These are phyloP conservation scores for Philopedon plagiatum DNA, from an alignment of 2,888 invertebrate genomes.

Conservation along the genomic window DNA sequence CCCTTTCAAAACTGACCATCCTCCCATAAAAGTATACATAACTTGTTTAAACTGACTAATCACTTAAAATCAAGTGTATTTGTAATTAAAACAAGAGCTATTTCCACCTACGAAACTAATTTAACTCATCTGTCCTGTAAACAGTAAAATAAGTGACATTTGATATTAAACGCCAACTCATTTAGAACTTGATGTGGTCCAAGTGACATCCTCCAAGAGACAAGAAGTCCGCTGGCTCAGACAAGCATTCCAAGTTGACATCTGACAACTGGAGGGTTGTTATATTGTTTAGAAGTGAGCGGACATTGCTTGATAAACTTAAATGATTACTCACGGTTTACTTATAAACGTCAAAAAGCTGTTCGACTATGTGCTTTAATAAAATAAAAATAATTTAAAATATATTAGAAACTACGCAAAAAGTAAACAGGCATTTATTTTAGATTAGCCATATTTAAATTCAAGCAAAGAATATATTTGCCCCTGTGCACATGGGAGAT, in stretches of 20 bases:
- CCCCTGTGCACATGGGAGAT: too few relatives aligned
- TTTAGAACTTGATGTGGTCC: conserved; percentile 60
- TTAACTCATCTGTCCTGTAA: conserved; percentile 18
- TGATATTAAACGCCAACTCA: conserved; percentile 29
- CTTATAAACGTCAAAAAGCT: conserved; percentile 48
- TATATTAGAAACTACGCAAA: neutral
- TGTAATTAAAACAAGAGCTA: neutral
- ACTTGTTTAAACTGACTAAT: too few relatives aligned
- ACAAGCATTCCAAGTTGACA: conserved; percentile 64
- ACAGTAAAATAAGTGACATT: conserved; percentile 31
- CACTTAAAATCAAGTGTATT: too few relatives aligned
- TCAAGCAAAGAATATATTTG: too few relatives aligned
- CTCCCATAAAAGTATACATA: too few relatives aligned
- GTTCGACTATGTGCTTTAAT: conserved; percentile 32
- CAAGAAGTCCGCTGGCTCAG: conserved; percentile 21
- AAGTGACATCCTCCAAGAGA: conserved; percentile 59
- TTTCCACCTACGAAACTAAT: conserved; percentile 13
- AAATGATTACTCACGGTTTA: conserved; percentile 56
- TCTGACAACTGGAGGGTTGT: conserved; percentile 65
- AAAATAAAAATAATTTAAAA: neutral
- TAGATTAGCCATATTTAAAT: too few relatives aligned
- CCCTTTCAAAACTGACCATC: too few relatives aligned
- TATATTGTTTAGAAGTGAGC: conserved; percentile 60
- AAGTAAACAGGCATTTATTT: too few relatives aligned
- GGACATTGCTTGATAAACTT: conserved; percentile 57